Evolutionary conservation across 1,140 invertebrate genomes (phyloP).

Genomic region (Neodiprion virginianus): DNA sequence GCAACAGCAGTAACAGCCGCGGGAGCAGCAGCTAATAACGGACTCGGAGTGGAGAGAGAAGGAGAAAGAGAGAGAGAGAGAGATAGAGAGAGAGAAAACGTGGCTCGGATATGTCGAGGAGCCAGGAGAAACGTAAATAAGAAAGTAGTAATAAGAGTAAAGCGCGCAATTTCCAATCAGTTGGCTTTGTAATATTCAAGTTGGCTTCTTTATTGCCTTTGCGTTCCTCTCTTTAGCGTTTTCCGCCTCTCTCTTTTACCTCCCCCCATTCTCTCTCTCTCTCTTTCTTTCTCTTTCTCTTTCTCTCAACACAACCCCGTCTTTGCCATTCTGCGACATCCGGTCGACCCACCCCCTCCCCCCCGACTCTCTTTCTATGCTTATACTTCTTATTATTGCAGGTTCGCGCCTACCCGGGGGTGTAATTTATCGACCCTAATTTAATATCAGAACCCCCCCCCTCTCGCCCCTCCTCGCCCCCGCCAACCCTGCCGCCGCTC

Average conservation of each 20-base stretch:
- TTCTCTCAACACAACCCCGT: constrained; percentile 30
- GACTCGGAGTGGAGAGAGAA: not conserved
- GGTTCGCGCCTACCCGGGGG: constrained; percentile 23
- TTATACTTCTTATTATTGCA: not conserved
- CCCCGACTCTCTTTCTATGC: not conserved
- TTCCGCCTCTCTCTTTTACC: constrained; percentile 36
- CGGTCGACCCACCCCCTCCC: not conserved
- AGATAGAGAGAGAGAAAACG: not conserved
- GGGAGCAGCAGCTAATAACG: constrained; percentile 10
- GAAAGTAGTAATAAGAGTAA: constrained; percentile 9
- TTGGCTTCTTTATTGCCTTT: constrained; percentile 45
- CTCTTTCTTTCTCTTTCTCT: constrained; percentile 21
- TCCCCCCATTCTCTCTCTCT: constrained; percentile 21
- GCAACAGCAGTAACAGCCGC: not conserved
- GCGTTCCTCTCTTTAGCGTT: constrained; percentile 30
- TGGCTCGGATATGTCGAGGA: not conserved
- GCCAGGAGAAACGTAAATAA: constrained; percentile 16
- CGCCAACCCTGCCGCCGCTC: constrained; percentile 5
- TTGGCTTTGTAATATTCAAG: constrained; percentile 58
- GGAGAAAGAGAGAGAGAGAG: not conserved
- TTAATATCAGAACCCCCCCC: constrained; percentile 43
- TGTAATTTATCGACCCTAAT: constrained; percentile 58
- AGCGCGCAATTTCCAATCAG: constrained; percentile 41
- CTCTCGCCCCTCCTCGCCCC: constrained; percentile 7
- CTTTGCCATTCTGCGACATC: not conserved